phyloP scores from a whole-genome alignment of 2,113 vertebrate species.

The Taurulus bubalis region DNA sequence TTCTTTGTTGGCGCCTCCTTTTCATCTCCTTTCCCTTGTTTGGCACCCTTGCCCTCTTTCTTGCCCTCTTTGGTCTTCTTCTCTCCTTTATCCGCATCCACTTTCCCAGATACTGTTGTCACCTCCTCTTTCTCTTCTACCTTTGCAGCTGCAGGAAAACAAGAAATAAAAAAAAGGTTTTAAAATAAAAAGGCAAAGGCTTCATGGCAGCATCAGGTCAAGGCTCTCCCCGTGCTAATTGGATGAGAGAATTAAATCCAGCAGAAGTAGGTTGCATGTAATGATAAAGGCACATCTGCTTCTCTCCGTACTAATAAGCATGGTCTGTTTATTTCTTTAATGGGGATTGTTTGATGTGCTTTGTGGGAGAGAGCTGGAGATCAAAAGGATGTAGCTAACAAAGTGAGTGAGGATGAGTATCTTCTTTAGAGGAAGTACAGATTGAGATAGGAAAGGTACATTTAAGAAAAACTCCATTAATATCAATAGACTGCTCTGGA shows the following conservation, averaged over 20 bases:
- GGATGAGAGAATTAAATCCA: conserved; percentile 27
- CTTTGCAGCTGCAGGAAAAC: conserved; percentile 75
- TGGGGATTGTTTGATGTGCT: conserved; percentile 34
- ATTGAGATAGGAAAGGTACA: not conserved
- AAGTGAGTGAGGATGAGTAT: not conserved
- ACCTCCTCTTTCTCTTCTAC: conserved; percentile 76
- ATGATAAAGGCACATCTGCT: conserved; percentile 62
- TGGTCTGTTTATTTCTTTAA: conserved; percentile 57
- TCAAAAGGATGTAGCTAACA: conserved; percentile 1
- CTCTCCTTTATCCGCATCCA: conserved; percentile 78
- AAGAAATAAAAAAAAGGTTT: conserved; percentile 8
- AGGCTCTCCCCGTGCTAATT: conserved; percentile 19
- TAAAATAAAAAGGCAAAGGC: not conserved
- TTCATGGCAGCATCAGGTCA: conserved; percentile 14
- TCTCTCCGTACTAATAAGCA: conserved; percentile 52
- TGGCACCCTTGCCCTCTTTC: conserved; percentile 78
- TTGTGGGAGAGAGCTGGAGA: conserved; percentile 2
- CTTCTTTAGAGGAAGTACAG: not conserved
- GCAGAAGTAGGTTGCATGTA: conserved; percentile 48
- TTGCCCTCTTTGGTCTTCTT: conserved; percentile 78
- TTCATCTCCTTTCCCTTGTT: conserved; percentile 77
- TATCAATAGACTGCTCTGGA: not conserved
- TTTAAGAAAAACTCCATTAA: not conserved
- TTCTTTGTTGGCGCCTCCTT: conserved; percentile 69
- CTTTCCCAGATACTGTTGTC: conserved; percentile 81